Evolutionary conservation across 1,140 invertebrate genomes (phyloP).

Genomic region (Orussus abietinus): DNA sequence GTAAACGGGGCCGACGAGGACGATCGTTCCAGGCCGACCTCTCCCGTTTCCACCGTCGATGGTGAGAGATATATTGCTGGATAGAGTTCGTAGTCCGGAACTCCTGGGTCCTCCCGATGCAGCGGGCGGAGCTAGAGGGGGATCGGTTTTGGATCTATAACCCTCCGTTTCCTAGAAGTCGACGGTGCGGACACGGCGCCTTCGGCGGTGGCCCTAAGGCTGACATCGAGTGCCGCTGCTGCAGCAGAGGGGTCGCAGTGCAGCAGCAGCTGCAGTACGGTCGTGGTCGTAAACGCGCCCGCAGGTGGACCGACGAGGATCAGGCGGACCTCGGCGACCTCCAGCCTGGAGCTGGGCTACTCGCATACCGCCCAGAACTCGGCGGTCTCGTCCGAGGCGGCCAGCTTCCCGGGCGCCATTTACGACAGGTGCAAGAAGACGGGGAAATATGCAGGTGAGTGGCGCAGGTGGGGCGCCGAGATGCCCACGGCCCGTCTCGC

Average conservation of each 20-base stretch:
- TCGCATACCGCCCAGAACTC: constrained; percentile 82
- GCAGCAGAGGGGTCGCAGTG: constrained; percentile 68
- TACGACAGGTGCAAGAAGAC: constrained; percentile 50
- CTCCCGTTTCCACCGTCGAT: constrained; percentile 37
- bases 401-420: constrained; percentile 50
- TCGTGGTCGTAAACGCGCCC: constrained; percentile 65
- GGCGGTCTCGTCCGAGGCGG: constrained; percentile 53
- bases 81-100: too few species aligned
- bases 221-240: constrained; percentile 26
- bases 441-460: constrained; percentile 42
- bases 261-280: constrained; percentile 77
- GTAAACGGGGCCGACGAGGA: constrained; percentile 21
- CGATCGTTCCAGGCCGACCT: constrained; percentile 30
- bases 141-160: background rate
- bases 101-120: too few species aligned
- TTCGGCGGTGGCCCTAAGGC: constrained; percentile 21
- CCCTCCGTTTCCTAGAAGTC: constrained; percentile 34
- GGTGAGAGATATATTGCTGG: constrained; percentile 21
- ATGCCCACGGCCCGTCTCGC: too few species aligned
- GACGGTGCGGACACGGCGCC: constrained; percentile 34
- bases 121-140: too few species aligned
- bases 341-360: constrained; percentile 74
- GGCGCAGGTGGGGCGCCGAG: too few species aligned
- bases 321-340: constrained; percentile 62
- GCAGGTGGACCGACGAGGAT: constrained; percentile 53